Evolutionary conservation across 2,797 vertebrate genomes (phyloP), one percentile per base, ranked within the genome.

Genomic region (Centroberyx gerrardi): DNA sequence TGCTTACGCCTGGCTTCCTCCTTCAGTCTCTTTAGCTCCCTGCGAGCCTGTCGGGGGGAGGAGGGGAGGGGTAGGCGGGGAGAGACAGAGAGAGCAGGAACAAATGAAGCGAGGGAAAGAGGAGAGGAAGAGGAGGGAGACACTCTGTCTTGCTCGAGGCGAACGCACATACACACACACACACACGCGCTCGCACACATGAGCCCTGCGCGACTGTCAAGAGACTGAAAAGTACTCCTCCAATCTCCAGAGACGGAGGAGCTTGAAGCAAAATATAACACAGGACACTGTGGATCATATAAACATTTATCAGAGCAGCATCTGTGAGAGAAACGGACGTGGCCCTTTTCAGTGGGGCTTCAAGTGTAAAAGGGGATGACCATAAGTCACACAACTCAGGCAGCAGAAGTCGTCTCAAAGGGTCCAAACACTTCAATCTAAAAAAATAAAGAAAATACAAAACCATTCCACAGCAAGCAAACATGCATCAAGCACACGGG

Each of bases 1-100:
- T 98, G 97, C 95, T 97, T 98, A 95, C 97, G 97, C 95, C 96
- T 96, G 97, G 97, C 98, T 91, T 97, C 97, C 77, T 98, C 97
- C 96, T 99, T 99, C 97, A 99, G 97, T 90, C 94, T 96, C 93
- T 96, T 97, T 96, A 99, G 95, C 84, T 99, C 97, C 96, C 97
- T 98, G 91, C 98, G 98, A 94, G 98, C 98, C 98, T 99, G 96
- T 94, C 96, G 92, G 76, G 71, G 14, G 68, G 89, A 94, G 94
- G 72, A 84, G 55, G 82, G 71, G 51, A 48, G 88, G 79, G 78
- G 59, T 51, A 88, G 80, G 85, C 28, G 69, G 72, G 79, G 78
- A 60, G 52, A 88, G 80, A 86, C 29, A 72, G 72, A 49, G 68
- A 85, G 80, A 73, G 85, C 72, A 28, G 76, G 68, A 87, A 85